Evolutionary conservation across 2,888 invertebrate species (phyloP).

Genomic region (Cyclophora albipunctata): DNA sequence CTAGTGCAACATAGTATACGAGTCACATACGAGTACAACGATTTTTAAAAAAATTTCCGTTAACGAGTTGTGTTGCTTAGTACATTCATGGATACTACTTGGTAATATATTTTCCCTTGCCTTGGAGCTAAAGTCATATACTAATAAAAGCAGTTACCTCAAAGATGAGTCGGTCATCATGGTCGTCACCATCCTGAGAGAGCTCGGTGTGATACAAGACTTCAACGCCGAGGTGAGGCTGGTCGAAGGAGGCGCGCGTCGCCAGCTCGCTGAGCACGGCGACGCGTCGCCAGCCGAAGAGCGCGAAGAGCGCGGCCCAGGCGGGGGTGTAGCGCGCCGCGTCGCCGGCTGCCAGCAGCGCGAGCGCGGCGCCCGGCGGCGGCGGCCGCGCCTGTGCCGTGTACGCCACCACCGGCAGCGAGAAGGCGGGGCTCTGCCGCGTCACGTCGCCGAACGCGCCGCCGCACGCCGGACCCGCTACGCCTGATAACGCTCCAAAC

Average conservation of each 20-base stretch:
- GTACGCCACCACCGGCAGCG: slow-evolving; percentile 52
- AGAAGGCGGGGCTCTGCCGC: slow-evolving; percentile 41
- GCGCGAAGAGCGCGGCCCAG: slow-evolving; percentile 29
- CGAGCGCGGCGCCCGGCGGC: slow-evolving; percentile 27
- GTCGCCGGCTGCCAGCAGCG: slow-evolving; percentile 42
- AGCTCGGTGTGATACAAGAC: slow-evolving; percentile 43
- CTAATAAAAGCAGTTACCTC: too few relatives aligned
- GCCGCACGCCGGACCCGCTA: slow-evolving; percentile 56
- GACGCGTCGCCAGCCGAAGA: slow-evolving; percentile 44
- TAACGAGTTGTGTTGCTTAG: too few relatives aligned
- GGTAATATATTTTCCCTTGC: too few relatives aligned
- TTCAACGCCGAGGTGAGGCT: slow-evolving; percentile 33
- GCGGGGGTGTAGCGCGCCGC: slow-evolving; percentile 24
- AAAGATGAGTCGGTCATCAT: slow-evolving; percentile 20
- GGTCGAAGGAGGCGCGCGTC: slow-evolving; percentile 36
- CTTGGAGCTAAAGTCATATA: too few relatives aligned
- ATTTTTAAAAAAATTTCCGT: too few relatives aligned
- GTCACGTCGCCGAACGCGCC: slow-evolving; percentile 51
- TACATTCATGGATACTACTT: too few relatives aligned
- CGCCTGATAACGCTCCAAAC: slow-evolving; percentile 47
- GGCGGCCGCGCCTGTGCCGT: slow-evolving; percentile 40
- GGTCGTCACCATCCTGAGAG: slow-evolving; percentile 43
- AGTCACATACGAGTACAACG: too few relatives aligned
- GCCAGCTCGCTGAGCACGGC: slow-evolving; percentile 47
- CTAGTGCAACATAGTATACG: too few relatives aligned